Base-by-base conservation (phyloP, 1,140 invertebrate genomes). In the Gryllus bimaculatus region DNA sequence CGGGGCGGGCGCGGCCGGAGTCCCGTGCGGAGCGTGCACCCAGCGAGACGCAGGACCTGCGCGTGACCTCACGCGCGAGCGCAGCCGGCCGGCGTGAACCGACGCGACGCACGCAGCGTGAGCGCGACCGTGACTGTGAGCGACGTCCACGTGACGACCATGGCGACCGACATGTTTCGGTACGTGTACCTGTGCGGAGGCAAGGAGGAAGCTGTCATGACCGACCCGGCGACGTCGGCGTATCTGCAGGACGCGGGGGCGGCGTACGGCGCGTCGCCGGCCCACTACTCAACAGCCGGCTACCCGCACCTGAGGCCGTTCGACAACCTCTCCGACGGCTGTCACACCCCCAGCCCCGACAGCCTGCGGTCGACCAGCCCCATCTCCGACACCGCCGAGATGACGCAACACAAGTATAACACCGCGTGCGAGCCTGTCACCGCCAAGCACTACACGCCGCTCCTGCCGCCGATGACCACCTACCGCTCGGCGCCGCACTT, bases 291-390 rank as follows among this genome's bases (percentile, higher is more conserved):
- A 15, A 20, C 48, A 21, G 20, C n/a, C 66, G 13, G 47, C 5
- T 73, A 18, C 12, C 78, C 78, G 5, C 78, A 13, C 13, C 47
- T 78, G 18, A 21, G 47, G 8, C 18, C 78, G 0, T 77, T 79
- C 79, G 79, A 79, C 20, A 77, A 77, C 20, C 79, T 79, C 21
- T 79, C 79, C 81, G 89, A 90, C 84, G 89, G 89, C 39, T 90
- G 89, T 87, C 87, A 89, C 81, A 89, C 89, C 7, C 89, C 89
- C 0, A 90, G 89, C 81, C 89, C 89, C 6, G 86, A 89, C 5
- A 90, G 89, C 81, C 82, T 89, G 79, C 84, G 89, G n/a, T 90
- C 87, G 7, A 83, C 88, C 73, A 89, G 88, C 82, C 89, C 89
- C 7, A 74, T 75, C 21, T 81, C 78, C n/a, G 78, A 79, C 39